Percentiles rank a stretch among this genome's conserved stretches.
Conservation (phyloP, 92 coral and sea anemone genomes). For the Diadumene lineata region DNA sequence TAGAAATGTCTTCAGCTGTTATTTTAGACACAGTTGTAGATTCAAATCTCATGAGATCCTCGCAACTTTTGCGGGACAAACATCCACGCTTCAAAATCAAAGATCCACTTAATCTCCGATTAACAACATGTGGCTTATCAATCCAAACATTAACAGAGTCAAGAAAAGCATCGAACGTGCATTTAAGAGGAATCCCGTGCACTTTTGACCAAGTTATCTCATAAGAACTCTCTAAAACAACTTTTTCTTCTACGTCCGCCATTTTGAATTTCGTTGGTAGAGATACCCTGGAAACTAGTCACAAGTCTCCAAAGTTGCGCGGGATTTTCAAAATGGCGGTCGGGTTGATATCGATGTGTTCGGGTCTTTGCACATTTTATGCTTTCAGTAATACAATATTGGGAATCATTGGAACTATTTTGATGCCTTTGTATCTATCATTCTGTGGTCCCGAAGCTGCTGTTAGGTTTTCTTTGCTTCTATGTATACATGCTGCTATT, state of each 20-base stretch:
- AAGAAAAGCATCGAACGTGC: constrained; percentile 47
- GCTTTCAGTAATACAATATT: constrained; percentile 56
- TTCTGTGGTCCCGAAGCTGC: constrained; percentile 86
- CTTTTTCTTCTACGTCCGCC: constrained; percentile 61
- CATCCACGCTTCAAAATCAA: constrained; percentile 45
- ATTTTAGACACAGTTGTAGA: not conserved
- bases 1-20: not conserved
- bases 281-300: constrained; percentile 16
- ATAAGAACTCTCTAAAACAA: not conserved
- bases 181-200: constrained; percentile 38
- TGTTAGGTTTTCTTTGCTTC: constrained; percentile 69
- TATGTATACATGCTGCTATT: constrained; percentile 63
- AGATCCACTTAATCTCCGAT: constrained; percentile 89
- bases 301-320: constrained; percentile 1
- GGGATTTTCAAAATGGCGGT: constrained; percentile 80
- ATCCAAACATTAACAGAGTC: constrained; percentile 87
- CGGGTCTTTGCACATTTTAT: constrained; percentile 32
- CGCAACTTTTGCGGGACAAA: constrained; percentile 12
- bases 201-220: constrained; percentile 49
- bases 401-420: constrained; percentile 34
- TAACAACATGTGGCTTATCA: constrained; percentile 93
- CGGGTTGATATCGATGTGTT: constrained; percentile 23
- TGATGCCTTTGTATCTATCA: constrained; percentile 70
- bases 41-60: not conserved
- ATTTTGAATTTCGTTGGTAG: constrained; percentile 45